Base-by-base conservation (phyloP, 64 coral and sea anemone genomes). In the Exaiptasia diaphana region DNA sequence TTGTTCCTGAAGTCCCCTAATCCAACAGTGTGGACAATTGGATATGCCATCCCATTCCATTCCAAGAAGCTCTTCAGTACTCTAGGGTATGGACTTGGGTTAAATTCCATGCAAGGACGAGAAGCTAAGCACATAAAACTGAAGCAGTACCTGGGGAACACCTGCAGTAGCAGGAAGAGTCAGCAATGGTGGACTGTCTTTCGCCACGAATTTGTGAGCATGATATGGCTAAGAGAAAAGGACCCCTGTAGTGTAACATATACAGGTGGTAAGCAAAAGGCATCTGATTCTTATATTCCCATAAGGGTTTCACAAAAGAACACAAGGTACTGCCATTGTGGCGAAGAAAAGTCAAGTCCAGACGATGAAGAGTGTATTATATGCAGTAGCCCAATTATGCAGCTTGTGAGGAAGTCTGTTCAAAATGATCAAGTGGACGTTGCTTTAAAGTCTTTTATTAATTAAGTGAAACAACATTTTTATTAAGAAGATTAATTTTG, bases 21-120 rank as follows among this genome's bases (percentile, higher is more conserved):
- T 73, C 81, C 81, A 5, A 85, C 81, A n/a, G 53, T 59, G 1
- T 85, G 68, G 81, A 83, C 45, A 56, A 56, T 56, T 56, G 76
- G 53, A 15, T 40, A 80, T 64, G 54, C 76, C 31, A 65, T 80
- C 18, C 77, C 77, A 1, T 80, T 50, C 37, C 60, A 80, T 42
- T 74, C 83, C 18, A 52, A 67, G 28, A 45, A 67, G 48, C 72
- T 86, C 14, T 77, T 15, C 21, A 41, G 77, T 23, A 38, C 53
- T 31, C 61, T 67, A 18, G 85, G 85, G 17, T 78, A 62, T 87
- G 85, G 74, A 36, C 85, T 87, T 70, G 31, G 65, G 4, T 14
- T 69, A 5, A 69, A 69, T 37, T 69, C 65, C 15, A 69, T 69
- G 65, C 65, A 69, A 15, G 30, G 28, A 36, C 24, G 65, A 14